Evolutionary conservation across 92 coral and sea anemone species (phyloP).

Genomic region (Bergia puertoricense): DNA sequence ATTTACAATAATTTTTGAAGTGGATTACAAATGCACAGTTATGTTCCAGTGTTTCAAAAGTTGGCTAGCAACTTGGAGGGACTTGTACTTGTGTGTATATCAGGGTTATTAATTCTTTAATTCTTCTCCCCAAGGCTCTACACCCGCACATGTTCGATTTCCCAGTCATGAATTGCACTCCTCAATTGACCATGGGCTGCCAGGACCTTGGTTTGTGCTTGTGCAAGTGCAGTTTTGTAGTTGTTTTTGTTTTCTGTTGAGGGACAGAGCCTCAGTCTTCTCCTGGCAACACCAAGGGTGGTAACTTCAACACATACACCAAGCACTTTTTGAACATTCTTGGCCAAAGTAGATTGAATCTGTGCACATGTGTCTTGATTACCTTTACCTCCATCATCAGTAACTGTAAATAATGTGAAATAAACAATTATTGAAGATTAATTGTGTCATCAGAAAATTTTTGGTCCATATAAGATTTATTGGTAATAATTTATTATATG

Average conservation of each 20-base stretch:
- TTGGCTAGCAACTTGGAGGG: conserved; percentile 15
- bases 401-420: background rate
- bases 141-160: background rate
- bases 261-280: conserved; percentile 7
- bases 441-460: background rate
- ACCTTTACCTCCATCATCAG: background rate
- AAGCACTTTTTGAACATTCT: conserved; percentile 3
- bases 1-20: background rate
- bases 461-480: background rate
- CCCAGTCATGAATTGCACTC: background rate
- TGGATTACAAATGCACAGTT: conserved; percentile 13
- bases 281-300: conserved; percentile 1
- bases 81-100: background rate
- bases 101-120: background rate
- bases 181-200: conserved; percentile 3
- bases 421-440: background rate
- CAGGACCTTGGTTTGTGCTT: conserved; percentile 6
- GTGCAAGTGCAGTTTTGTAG: conserved; percentile 3
- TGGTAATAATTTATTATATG: background rate
- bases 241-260: background rate
- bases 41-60: conserved; percentile 33
- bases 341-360: background rate
- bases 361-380: background rate
- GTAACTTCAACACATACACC: background rate
- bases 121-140: conserved; percentile 29